These are phyloP conservation scores for Amphilophus citrinellus DNA, from an alignment of 2,113 vertebrate genomes.

Conservation along the genomic window DNA sequence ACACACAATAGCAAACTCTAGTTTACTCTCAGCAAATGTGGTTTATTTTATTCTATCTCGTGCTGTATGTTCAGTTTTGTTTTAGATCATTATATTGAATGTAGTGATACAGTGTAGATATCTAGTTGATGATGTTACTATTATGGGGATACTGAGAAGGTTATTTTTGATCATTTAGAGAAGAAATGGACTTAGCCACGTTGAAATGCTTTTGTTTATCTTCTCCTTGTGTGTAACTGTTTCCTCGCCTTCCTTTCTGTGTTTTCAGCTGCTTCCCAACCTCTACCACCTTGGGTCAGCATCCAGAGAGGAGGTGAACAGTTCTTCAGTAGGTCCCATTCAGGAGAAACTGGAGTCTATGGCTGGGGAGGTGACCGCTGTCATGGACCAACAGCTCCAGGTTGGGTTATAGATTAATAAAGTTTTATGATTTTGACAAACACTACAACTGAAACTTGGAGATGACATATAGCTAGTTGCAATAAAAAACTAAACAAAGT, in stretches of 20 bases:
- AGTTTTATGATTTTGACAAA: not conserved
- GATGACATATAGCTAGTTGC: not conserved
- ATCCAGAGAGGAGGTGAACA: constrained; percentile 86
- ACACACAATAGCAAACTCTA: not conserved
- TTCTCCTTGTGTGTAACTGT: not conserved
- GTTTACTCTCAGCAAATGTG: not conserved
- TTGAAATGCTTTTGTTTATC: not conserved
- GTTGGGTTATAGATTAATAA: constrained; percentile 67
- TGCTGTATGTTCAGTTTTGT: not conserved
- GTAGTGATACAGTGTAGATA: not conserved
- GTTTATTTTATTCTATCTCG: not conserved
- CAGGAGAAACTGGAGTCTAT: constrained; percentile 95
- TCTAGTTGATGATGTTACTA: not conserved
- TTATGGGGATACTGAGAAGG: rapidly evolving
- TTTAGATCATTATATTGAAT: rapidly evolving
- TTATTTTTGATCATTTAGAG: not conserved
- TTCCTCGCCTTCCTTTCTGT: not conserved
- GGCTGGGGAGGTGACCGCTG: constrained; percentile 94
- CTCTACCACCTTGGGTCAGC: constrained; percentile 91
- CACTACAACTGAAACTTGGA: not conserved
- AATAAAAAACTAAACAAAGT: not conserved
- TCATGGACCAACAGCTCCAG: constrained; percentile 97
- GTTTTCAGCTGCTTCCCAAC: constrained; percentile 90
- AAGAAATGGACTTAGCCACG: not conserved
- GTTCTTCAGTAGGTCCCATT: constrained; percentile 87